Evolutionary conservation across 2,888 invertebrate species (phyloP).

Genomic region (Taphrorychus bicolor): DNA sequence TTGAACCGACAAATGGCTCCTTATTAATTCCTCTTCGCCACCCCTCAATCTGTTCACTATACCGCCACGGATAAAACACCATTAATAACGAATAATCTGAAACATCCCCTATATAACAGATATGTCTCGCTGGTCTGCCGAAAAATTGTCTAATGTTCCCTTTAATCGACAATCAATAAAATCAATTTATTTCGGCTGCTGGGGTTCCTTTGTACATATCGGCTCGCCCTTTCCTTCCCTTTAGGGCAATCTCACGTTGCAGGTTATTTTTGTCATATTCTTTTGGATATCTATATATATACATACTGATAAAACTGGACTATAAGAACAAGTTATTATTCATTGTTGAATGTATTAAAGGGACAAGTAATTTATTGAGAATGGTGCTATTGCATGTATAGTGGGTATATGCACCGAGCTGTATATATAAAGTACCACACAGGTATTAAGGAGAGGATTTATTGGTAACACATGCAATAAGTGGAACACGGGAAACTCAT

Average conservation of each 20-base stretch:
- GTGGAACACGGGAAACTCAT: neutral
- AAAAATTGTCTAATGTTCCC: slow-evolving; percentile 38
- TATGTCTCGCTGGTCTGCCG: slow-evolving; percentile 32
- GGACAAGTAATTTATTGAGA: neutral
- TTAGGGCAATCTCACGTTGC: neutral
- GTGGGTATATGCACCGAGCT: neutral
- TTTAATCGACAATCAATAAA: slow-evolving; percentile 39
- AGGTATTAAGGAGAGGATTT: neutral
- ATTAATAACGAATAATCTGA: slow-evolving; percentile 34
- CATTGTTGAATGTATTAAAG: neutral
- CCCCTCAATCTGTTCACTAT: neutral
- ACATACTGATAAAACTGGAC: too few species aligned
- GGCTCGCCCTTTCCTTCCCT: slow-evolving; percentile 21
- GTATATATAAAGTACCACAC: neutral
- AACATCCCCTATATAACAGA: slow-evolving; percentile 30
- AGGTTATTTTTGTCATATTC: neutral
- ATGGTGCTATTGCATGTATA: neutral
- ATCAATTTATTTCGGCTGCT: slow-evolving; percentile 36
- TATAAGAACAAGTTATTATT: neutral
- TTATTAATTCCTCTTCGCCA: neutral
- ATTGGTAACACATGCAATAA: neutral
- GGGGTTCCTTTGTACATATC: slow-evolving; percentile 23
- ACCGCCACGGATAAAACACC: slow-evolving; percentile 14
- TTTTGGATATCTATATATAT: too few species aligned
- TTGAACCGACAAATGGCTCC: neutral